phyloP scores from a whole-genome alignment of 2,888 invertebrate species.

The Ernsta delagoae region DNA sequence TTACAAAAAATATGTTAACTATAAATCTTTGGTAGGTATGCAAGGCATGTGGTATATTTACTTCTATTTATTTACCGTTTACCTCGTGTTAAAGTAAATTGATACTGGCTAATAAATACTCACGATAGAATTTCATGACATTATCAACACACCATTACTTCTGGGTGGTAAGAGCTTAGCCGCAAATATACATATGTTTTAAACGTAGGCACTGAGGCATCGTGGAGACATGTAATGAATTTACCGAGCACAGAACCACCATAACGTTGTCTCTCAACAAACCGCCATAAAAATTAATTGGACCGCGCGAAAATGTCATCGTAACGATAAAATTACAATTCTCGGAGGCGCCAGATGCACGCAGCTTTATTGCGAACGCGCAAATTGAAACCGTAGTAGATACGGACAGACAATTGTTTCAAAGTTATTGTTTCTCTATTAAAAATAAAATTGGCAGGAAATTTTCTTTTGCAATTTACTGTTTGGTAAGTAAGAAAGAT shows the following conservation, averaged over 20 bases:
- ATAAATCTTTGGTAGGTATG: too few species aligned
- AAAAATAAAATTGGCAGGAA: conserved; percentile 50
- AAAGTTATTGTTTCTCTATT: conserved; percentile 76
- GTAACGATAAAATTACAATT: conserved; percentile 75
- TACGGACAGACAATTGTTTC: conserved; percentile 60
- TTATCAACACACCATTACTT: neutral
- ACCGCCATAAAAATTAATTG: conserved; percentile 72
- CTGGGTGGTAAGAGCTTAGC: neutral
- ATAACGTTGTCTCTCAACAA: conserved; percentile 44
- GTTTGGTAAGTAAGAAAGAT: too few species aligned
- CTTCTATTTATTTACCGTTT: too few species aligned
- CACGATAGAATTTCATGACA: neutral
- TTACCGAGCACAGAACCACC: conserved; percentile 33
- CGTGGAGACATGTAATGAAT: conserved; percentile 12
- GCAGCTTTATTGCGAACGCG: conserved; percentile 67
- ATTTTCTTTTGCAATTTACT: conserved; percentile 1
- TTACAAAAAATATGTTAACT: too few species aligned
- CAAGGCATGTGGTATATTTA: too few species aligned
- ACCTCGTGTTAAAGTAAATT: too few species aligned
- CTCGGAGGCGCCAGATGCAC: conserved; percentile 74
- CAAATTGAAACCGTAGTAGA: conserved; percentile 73
- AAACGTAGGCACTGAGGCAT: neutral
- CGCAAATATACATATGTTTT: neutral
- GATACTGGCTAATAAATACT: neutral
- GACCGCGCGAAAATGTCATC: conserved; percentile 70